Percentiles rank a stretch among this genome's conserved stretches.
These are phyloP conservation scores for Acridotheres tristis DNA, from an alignment of 2,797 vertebrate genomes.

Conservation along the genomic window DNA sequence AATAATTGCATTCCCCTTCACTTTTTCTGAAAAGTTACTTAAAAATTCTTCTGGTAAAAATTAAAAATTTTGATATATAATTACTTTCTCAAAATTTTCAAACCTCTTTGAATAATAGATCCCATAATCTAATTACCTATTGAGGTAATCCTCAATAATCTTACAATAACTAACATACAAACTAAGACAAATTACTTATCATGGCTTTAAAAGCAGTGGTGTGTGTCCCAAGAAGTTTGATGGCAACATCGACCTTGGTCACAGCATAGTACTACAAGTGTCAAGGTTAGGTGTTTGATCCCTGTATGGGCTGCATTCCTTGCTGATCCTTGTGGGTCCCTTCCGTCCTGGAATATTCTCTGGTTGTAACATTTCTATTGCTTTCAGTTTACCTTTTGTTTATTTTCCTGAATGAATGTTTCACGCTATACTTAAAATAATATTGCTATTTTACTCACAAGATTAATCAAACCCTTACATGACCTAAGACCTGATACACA, in stretches of 20 bases:
- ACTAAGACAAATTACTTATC: neutral
- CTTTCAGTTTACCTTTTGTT: neutral
- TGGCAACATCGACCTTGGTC: neutral
- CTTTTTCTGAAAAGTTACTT: neutral
- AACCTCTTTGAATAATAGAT: neutral
- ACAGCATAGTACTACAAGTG: too few species aligned
- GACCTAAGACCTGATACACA: neutral
- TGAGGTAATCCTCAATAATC: neutral
- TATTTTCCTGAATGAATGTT: neutral
- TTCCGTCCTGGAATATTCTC: neutral
- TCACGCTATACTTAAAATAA: neutral
- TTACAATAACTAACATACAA: neutral
- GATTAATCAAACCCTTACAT: neutral
- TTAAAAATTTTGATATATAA: neutral
- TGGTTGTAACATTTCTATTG: neutral
- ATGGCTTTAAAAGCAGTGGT: neutral
- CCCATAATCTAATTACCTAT: too few species aligned
- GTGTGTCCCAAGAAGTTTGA: neutral
- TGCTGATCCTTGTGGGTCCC: too few species aligned
- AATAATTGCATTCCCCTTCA: neutral
- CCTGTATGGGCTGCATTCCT: accelerated
- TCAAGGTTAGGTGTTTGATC: neutral
- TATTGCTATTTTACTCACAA: neutral
- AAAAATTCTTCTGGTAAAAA: neutral
- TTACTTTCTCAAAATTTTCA: neutral